These are phyloP conservation scores for Parnassius apollo DNA, from an alignment of 2,888 invertebrate species.

Conservation along the genomic window DNA sequence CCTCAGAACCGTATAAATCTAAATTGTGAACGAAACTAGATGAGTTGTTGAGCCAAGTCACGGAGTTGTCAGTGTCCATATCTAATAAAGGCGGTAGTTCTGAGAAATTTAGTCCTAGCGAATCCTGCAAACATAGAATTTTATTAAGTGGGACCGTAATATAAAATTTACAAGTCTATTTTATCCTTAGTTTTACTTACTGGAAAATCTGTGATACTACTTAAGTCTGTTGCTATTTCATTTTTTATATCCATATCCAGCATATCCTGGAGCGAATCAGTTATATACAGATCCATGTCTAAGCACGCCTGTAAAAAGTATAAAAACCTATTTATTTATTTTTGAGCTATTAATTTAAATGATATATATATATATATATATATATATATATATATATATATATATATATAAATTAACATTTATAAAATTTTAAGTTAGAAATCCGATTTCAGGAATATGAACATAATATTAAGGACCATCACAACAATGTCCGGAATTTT, in stretches of 20 bases:
- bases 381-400: no score
- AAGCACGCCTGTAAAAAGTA: slow-evolving; percentile 74
- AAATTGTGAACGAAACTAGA: slow-evolving; percentile 85
- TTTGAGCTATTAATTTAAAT: no score
- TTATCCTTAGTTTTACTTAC: slow-evolving; percentile 47
- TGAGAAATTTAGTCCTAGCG: slow-evolving; percentile 82
- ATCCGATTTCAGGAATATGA: no score
- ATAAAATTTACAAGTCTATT: not conserved
- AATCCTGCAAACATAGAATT: slow-evolving; percentile 65
- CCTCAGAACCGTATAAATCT: slow-evolving; percentile 86
- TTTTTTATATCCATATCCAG: slow-evolving; percentile 93
- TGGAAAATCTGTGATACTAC: slow-evolving; percentile 85
- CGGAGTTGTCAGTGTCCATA: slow-evolving; percentile 84
- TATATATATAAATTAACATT: no score
- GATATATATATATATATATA: no score
- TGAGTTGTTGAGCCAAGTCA: slow-evolving; percentile 82
- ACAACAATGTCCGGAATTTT: not conserved
- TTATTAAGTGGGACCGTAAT: not conserved
- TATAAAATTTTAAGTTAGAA: no score
- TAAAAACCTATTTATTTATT: not conserved
- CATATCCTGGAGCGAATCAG: slow-evolving; percentile 92
- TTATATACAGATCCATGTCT: slow-evolving; percentile 83
- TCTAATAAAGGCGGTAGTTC: slow-evolving; percentile 84
- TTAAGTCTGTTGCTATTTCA: slow-evolving; percentile 90
- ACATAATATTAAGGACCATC: not conserved